These are phyloP conservation scores for Colostygia pectinataria DNA, from an alignment of 2,888 invertebrate species.

Conservation along the genomic window DNA sequence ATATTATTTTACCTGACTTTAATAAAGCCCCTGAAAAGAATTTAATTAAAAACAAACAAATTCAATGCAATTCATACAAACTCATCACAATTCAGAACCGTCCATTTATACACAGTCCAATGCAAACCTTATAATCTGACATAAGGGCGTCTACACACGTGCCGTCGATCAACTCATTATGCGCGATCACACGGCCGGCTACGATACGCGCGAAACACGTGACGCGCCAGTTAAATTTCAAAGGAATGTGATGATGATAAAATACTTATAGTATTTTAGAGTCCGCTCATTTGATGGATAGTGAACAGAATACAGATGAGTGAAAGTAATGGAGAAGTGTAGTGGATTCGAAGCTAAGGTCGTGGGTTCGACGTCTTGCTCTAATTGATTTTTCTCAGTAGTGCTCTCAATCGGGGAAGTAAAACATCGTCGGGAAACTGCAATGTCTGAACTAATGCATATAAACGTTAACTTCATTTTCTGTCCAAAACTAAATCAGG, in stretches of 20 bases:
- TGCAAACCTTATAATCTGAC: constrained; percentile 46
- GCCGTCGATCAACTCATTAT: constrained; percentile 55
- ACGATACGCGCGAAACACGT: constrained; percentile 39
- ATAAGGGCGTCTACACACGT: constrained; percentile 53
- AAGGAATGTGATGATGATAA: constrained; percentile 36
- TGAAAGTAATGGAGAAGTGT: constrained; percentile 5
- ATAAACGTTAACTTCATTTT: too few relatives aligned
- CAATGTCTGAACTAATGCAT: too few relatives aligned
- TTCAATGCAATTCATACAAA: constrained; percentile 5
- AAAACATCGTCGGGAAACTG: too few relatives aligned
- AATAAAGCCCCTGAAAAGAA: too few relatives aligned
- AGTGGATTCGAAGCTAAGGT: too few relatives aligned
- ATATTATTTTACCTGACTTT: too few relatives aligned
- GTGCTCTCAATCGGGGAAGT: too few relatives aligned
- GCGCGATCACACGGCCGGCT: constrained; percentile 61
- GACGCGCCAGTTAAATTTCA: constrained; percentile 45
- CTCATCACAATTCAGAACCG: constrained; percentile 17
- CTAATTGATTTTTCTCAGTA: too few relatives aligned
- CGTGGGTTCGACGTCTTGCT: too few relatives aligned
- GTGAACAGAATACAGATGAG: constrained; percentile 32
- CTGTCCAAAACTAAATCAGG: too few relatives aligned
- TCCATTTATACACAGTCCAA: constrained; percentile 22
- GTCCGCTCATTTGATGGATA: constrained; percentile 39
- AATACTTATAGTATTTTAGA: constrained; percentile 32
- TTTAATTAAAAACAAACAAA: background rate